Percentiles rank a stretch among this genome's conserved stretches.
Evolutionary conservation across 2,888 invertebrate species (phyloP).

Genomic region (Linhomoeus sp.): DNA sequence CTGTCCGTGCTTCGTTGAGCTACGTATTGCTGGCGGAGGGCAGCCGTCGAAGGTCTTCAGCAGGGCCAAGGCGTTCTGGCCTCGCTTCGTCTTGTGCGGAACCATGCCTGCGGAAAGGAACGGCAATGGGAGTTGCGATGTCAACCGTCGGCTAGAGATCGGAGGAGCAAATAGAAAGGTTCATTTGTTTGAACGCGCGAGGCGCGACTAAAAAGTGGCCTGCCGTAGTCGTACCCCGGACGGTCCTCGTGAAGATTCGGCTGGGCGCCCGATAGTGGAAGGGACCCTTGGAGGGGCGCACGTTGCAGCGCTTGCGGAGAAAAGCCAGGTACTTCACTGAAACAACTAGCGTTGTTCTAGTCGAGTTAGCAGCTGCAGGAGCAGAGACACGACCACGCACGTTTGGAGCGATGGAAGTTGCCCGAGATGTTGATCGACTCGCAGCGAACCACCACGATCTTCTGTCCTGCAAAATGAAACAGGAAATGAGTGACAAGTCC

Average conservation of each 20-base stretch:
- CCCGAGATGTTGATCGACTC: constrained; percentile 94
- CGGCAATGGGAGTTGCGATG: too few relatives aligned
- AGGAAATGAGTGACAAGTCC: too few relatives aligned
- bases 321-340: constrained; percentile 82
- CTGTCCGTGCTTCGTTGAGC: too few relatives aligned
- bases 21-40: too few relatives aligned
- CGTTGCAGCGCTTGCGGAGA: constrained; percentile 88
- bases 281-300: constrained; percentile 92
- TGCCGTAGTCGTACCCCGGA: constrained; percentile 78
- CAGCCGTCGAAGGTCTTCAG: constrained; percentile 88
- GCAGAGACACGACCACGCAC: too few relatives aligned
- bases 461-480: constrained; percentile 52
- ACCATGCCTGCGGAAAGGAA: constrained; percentile 80
- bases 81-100: constrained; percentile 90
- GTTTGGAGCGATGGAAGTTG: constrained; percentile 66
- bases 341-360: too few relatives aligned
- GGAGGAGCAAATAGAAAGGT: too few relatives aligned
- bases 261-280: constrained; percentile 95
- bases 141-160: too few relatives aligned
- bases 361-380: too few relatives aligned
- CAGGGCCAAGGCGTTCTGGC: constrained; percentile 69
- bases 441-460: constrained; percentile 71
- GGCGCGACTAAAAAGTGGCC: too few relatives aligned
- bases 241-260: constrained; percentile 88
- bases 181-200: too few relatives aligned